Evolutionary conservation across 2,113 vertebrate species (phyloP).

Genomic region (Gorsachius goisagi): DNA sequence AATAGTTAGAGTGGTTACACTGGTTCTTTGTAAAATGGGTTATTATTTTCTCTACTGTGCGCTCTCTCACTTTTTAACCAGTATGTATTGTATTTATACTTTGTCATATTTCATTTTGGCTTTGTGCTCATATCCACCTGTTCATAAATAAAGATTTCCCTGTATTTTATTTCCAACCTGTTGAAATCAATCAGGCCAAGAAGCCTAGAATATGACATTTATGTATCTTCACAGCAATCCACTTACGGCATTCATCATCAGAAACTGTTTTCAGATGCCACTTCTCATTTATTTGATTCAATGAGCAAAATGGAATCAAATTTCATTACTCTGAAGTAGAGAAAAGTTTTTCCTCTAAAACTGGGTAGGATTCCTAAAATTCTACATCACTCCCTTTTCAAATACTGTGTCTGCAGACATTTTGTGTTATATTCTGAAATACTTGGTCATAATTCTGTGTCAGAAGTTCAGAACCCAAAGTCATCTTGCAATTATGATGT

Average conservation of each 20-base stretch:
- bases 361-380: neutral
- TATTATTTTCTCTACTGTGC: neutral
- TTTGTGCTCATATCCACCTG: constrained; percentile 10
- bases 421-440: neutral
- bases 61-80: neutral
- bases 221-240: constrained; percentile 41
- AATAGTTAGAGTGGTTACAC: neutral
- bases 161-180: constrained; percentile 46
- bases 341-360: constrained; percentile 23
- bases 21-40: neutral
- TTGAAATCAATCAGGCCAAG: constrained; percentile 54
- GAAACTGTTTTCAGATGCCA: constrained; percentile 52
- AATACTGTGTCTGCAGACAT: neutral
- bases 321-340: constrained; percentile 21
- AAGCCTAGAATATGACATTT: constrained; percentile 47
- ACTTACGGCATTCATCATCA: constrained; percentile 33
- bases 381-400: neutral
- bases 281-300: constrained; percentile 47
- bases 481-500: neutral
- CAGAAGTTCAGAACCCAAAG: neutral
- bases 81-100: neutral
- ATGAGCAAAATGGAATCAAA: constrained; percentile 39
- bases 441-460: neutral
- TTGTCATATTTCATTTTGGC: constrained; percentile 23
- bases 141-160: constrained; percentile 51